These are phyloP conservation scores for Rhinoderma darwinii DNA, from an alignment of 2,113 vertebrate genomes.

Conservation along the genomic window DNA sequence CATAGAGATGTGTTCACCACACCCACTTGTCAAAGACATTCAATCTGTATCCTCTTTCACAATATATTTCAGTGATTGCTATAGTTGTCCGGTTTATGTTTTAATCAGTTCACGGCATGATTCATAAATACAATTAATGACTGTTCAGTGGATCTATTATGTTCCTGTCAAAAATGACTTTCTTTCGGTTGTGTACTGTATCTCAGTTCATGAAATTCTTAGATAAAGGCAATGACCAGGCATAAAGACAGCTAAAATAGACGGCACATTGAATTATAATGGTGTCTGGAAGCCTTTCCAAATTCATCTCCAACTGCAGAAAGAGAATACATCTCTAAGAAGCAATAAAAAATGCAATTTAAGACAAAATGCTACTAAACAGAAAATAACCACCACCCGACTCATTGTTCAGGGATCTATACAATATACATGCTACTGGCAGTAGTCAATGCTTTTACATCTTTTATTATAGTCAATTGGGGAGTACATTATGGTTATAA, in stretches of 20 bases:
- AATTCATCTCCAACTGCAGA: constrained; percentile 52
- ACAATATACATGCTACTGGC: constrained; percentile 51
- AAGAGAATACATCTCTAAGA: constrained; percentile 41
- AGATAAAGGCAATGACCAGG: constrained; percentile 44
- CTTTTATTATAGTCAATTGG: constrained; percentile 58
- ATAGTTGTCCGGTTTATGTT: background rate
- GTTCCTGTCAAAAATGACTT: background rate
- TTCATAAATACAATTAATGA: background rate
- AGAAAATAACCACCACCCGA: constrained; percentile 52
- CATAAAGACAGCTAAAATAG: constrained; percentile 44
- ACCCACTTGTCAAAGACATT: background rate
- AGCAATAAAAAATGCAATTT: constrained; percentile 50
- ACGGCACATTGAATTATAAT: constrained; percentile 38
- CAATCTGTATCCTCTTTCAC: no score
- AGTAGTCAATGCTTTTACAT: constrained; percentile 55
- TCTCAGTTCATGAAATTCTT: constrained; percentile 20
- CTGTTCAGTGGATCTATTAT: constrained; percentile 8
- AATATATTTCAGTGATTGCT: background rate
- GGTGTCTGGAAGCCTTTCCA: constrained; percentile 36
- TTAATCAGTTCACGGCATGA: background rate
- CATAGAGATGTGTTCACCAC: no score
- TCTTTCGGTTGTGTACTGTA: background rate
- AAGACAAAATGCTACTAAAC: constrained; percentile 58
- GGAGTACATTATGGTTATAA: constrained; percentile 58
- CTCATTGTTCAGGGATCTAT: constrained; percentile 52